Evolutionary conservation across 2,113 vertebrate species (phyloP).

Genomic region (Oceanodroma tethys): DNA sequence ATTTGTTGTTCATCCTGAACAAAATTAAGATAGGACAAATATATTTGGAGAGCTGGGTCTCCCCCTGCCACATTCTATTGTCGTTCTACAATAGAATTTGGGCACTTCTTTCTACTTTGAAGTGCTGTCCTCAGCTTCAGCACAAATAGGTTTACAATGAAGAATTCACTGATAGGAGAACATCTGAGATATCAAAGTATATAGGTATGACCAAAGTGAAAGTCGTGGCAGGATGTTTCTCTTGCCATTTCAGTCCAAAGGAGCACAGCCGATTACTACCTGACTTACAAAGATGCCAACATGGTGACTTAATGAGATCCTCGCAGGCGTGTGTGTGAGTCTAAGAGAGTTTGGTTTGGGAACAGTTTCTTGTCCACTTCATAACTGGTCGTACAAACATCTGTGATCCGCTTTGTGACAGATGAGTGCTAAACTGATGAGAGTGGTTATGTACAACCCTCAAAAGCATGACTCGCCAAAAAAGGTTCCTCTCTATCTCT

Average conservation of each 20-base stretch:
- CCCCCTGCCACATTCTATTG: fast-evolving
- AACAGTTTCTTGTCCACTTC: neutral
- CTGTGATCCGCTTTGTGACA: neutral
- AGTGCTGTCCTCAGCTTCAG: neutral
- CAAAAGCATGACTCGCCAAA: neutral
- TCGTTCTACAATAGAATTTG: neutral
- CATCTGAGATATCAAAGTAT: neutral
- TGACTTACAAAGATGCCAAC: neutral
- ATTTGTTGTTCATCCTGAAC: neutral
- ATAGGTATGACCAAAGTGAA: neutral
- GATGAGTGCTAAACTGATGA: neutral
- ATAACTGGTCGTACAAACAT: neutral
- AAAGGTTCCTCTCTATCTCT: neutral
- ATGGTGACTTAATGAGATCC: neutral
- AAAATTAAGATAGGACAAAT: neutral
- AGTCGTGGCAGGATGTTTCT: neutral
- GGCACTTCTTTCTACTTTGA: neutral
- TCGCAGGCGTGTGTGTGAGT: neutral
- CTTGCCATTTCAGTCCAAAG: neutral
- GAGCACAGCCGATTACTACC: neutral
- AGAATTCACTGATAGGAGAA: neutral
- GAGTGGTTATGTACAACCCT: neutral
- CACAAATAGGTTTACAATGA: neutral
- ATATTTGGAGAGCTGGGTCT: neutral
- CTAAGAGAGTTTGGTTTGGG: neutral